Evolutionary conservation across 2,113 vertebrate species (phyloP).

Genomic region (Edolisoma coerulescens): DNA sequence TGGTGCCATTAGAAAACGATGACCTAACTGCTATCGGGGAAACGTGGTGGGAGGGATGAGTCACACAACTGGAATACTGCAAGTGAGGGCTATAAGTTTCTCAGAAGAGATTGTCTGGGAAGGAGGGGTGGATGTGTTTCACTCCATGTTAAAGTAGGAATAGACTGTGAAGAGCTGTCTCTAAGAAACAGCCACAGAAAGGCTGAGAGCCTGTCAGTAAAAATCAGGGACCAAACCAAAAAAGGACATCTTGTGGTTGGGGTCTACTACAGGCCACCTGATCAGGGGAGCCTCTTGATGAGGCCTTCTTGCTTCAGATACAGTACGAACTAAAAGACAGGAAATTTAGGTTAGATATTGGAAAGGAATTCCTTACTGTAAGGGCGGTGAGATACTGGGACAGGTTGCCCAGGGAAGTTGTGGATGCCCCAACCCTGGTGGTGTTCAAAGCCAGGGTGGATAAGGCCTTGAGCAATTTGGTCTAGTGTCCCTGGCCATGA

Average conservation of each 20-base stretch:
- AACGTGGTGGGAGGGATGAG: neutral
- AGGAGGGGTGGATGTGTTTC: neutral
- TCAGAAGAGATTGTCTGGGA: neutral
- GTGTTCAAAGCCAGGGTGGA: neutral
- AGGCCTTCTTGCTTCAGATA: neutral
- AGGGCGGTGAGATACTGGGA: no score
- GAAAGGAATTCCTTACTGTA: neutral
- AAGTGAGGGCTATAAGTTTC: neutral
- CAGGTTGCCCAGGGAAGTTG: neutral
- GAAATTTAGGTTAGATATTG: neutral
- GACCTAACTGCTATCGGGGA: neutral
- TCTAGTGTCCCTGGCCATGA: neutral
- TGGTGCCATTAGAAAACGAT: neutral
- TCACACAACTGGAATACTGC: neutral
- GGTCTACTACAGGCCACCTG: neutral
- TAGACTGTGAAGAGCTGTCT: neutral
- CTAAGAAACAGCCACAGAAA: neutral
- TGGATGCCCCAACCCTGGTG: fast-evolving
- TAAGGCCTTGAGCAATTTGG: neutral
- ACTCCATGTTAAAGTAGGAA: neutral
- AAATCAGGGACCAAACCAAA: neutral
- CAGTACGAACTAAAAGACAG: neutral
- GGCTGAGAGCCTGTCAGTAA: neutral
- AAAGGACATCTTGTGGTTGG: neutral
- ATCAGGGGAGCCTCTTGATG: neutral